These are phyloP conservation scores for Corvus hawaiiensis DNA, from an alignment of 2,113 vertebrate species.

Conservation along the genomic window DNA sequence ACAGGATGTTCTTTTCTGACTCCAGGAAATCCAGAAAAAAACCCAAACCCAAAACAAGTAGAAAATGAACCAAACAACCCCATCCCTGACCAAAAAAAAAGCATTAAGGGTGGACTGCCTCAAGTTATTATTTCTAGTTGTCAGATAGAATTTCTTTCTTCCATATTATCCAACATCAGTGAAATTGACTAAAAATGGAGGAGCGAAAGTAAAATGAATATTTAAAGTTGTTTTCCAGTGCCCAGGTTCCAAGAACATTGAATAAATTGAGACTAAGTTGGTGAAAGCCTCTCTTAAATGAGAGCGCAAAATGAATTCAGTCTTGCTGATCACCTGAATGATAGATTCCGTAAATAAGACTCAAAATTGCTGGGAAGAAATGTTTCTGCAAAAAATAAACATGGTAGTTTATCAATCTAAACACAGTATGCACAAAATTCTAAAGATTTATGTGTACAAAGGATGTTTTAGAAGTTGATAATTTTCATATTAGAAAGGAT, in stretches of 20 bases:
- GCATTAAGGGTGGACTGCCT: not conserved
- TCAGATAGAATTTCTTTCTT: not conserved
- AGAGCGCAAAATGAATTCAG: not conserved
- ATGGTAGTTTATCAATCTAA: not conserved
- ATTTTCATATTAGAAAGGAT: constrained; percentile 49
- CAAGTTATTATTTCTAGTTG: not conserved
- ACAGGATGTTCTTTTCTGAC: not conserved
- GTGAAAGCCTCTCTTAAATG: not conserved
- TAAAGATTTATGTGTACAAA: not conserved
- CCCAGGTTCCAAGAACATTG: not conserved
- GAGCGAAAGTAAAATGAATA: not conserved
- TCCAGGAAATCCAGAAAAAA: not conserved
- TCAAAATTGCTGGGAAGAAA: not conserved
- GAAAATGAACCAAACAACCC: rapidly evolving
- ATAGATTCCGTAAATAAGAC: not conserved
- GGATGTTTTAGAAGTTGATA: not conserved
- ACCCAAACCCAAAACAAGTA: rapidly evolving
- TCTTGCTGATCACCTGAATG: not conserved
- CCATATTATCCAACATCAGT: not conserved
- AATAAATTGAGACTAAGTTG: not conserved
- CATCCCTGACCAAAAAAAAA: not conserved
- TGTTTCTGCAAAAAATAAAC: not conserved
- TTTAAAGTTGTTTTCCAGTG: not conserved
- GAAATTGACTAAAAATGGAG: not conserved
- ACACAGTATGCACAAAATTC: not conserved